Evolutionary conservation across 2,888 invertebrate species (phyloP).

Genomic region (Chrysina gloriosa): DNA sequence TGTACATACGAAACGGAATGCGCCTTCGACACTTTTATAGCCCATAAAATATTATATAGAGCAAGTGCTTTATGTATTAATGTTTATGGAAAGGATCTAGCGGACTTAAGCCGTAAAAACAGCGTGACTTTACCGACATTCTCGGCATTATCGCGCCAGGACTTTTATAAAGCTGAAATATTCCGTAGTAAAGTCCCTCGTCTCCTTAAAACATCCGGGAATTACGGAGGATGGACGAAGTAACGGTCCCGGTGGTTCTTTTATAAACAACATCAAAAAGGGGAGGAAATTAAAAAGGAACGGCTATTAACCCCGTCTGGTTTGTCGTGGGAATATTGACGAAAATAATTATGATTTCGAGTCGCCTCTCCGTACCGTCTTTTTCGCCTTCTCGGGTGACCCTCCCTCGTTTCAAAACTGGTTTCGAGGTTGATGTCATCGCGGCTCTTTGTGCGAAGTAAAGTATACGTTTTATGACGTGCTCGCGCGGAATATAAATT

Average conservation of each 20-base stretch:
- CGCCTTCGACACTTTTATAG: constrained; percentile 3
- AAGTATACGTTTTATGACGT: constrained; percentile 1
- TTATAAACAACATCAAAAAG: background rate
- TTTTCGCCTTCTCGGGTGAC: background rate
- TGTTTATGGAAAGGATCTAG: constrained; percentile 9
- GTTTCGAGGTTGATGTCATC: constrained; percentile 27
- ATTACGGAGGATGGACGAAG: background rate
- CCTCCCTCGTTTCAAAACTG: constrained; percentile 10
- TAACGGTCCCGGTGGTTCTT: background rate
- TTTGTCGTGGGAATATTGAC: constrained; percentile 5
- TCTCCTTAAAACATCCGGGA: background rate
- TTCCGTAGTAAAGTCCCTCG: background rate
- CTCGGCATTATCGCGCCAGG: background rate
- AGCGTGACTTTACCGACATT: constrained; percentile 16
- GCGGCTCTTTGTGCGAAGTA: background rate
- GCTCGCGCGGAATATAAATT: constrained; percentile 1
- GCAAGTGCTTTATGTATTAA: background rate
- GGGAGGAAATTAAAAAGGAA: background rate
- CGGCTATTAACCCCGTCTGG: constrained; percentile 16
- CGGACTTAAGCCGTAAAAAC: background rate
- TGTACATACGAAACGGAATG: constrained; percentile 10
- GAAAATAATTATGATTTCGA: background rate
- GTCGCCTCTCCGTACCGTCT: background rate
- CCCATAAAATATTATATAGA: constrained; percentile 25
- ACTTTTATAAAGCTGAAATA: background rate